Conservation (phyloP, 1,140 invertebrate genomes). For the Zaprionus tsacasi region DNA sequence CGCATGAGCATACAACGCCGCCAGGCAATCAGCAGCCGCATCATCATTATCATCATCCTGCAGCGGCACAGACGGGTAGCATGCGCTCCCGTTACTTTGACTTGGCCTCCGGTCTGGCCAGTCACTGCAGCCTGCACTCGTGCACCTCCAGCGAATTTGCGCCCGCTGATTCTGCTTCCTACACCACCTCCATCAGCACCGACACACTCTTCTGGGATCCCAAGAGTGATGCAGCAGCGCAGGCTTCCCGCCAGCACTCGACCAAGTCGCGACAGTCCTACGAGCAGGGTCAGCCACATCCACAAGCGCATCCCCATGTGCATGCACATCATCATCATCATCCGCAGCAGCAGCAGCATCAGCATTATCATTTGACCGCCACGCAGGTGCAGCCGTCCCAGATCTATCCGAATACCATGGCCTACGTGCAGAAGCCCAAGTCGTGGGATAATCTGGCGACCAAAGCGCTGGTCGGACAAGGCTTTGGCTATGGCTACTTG, state of each 20-base stretch:
- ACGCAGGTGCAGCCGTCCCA: constrained; percentile 85
- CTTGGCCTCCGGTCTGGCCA: constrained; percentile 87
- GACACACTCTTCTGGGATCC: constrained; percentile 93
- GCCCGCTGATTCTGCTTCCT: constrained; percentile 89
- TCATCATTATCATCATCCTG: constrained; percentile 51
- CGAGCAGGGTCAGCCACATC: constrained; percentile 46
- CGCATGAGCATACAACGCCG: constrained; percentile 30
- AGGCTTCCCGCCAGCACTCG: constrained; percentile 76
- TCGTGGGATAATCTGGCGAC: constrained; percentile 94
- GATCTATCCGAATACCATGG: constrained; percentile 83
- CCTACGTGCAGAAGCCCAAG: constrained; percentile 89
- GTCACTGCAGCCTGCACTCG: constrained; percentile 92
- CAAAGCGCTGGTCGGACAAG: constrained; percentile 92
- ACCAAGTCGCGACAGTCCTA: constrained; percentile 83
- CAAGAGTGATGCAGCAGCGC: constrained; percentile 81
- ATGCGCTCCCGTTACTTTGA: constrained; percentile 84
- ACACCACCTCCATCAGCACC: constrained; percentile 92
- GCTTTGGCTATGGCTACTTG: constrained; percentile 92
- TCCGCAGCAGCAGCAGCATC: constrained; percentile 67
- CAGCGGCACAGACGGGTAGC: constrained; percentile 63
- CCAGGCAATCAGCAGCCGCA: constrained; percentile 26
- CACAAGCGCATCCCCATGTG: constrained; percentile 41
- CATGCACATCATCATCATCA: constrained; percentile 77
- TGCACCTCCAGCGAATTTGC: constrained; percentile 91
- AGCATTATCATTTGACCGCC: constrained; percentile 84